Conservation (phyloP, 2,797 vertebrate genomes). For the Crocodylus rhombifer region DNA sequence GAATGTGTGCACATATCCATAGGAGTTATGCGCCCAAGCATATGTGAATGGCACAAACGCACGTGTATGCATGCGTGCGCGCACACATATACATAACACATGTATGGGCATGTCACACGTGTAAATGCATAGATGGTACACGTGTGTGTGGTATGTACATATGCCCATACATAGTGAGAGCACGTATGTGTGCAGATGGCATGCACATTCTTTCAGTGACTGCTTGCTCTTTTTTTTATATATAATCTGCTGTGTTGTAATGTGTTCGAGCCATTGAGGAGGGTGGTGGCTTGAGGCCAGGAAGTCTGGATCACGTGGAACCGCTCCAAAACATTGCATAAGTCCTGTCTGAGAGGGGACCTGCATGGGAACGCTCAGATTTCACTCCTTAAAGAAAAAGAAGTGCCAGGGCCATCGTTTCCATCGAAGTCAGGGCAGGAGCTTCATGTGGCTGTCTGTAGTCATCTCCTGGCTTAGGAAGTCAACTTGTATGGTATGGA, state of each 20-base stretch:
- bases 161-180: neutral
- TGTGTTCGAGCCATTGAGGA: slow-evolving; percentile 54
- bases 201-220: neutral
- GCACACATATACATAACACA: accelerated
- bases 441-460: accelerated
- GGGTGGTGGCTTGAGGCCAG: slow-evolving; percentile 66
- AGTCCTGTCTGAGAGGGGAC: slow-evolving; percentile 70
- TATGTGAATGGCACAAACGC: neutral
- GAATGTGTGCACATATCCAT: accelerated
- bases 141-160: neutral
- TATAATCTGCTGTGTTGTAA: slow-evolving; percentile 35
- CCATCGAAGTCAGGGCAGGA: neutral
- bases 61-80: accelerated
- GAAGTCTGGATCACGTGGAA: slow-evolving; percentile 77
- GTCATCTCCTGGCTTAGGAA: neutral
- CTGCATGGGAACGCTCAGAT: slow-evolving; percentile 44
- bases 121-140: accelerated
- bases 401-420: neutral
- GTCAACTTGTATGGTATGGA: neutral
- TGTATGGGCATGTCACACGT: accelerated
- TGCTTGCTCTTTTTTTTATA: neutral
- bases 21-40: neutral
- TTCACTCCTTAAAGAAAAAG: slow-evolving; percentile 26
- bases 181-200: accelerated
- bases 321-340: slow-evolving; percentile 71